Percentiles rank a stretch among this genome's conserved stretches.
These are phyloP conservation scores for Tauraco hartlaubi DNA, from an alignment of 2,797 vertebrate species.

Conservation along the genomic window DNA sequence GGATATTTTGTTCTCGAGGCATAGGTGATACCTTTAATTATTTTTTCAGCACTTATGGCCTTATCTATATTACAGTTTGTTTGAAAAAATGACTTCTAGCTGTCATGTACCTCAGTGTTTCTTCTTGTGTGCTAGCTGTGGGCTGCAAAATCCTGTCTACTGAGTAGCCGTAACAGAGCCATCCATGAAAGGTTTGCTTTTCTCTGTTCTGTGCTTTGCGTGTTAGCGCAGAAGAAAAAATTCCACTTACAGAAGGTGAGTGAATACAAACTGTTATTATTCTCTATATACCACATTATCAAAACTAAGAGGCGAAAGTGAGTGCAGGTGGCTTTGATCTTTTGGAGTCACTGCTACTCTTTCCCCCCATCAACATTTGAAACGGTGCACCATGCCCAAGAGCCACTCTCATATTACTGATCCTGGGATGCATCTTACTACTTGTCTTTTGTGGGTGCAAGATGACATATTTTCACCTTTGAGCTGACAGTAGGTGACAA, in stretches of 20 bases:
- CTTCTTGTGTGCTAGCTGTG: not conserved
- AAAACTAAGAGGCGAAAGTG: not conserved
- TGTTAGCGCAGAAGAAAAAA: conserved; percentile 17
- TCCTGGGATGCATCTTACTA: not conserved
- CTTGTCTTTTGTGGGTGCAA: not conserved
- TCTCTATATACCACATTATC: not conserved
- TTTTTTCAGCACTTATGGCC: not conserved
- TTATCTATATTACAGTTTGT: conserved; percentile 20
- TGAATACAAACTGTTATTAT: not conserved
- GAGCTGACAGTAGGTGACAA: conserved; percentile 20
- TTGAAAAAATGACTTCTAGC: conserved; percentile 36
- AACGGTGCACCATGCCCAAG: not conserved
- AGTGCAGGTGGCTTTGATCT: not conserved
- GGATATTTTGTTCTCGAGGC: not conserved
- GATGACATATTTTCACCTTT: conserved; percentile 5
- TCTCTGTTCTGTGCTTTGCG: conserved; percentile 15
- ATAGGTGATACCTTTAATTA: not conserved
- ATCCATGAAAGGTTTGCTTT: not conserved
- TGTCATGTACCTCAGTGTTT: not conserved
- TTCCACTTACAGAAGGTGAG: not conserved
- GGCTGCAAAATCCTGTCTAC: conserved; percentile 33
- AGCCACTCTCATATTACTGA: not conserved
- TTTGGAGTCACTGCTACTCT: not conserved
- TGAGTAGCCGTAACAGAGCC: not conserved
- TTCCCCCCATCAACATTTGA: not conserved